Conservation (phyloP, 2,888 invertebrate genomes). For the Calliphora vomitoria region DNA sequence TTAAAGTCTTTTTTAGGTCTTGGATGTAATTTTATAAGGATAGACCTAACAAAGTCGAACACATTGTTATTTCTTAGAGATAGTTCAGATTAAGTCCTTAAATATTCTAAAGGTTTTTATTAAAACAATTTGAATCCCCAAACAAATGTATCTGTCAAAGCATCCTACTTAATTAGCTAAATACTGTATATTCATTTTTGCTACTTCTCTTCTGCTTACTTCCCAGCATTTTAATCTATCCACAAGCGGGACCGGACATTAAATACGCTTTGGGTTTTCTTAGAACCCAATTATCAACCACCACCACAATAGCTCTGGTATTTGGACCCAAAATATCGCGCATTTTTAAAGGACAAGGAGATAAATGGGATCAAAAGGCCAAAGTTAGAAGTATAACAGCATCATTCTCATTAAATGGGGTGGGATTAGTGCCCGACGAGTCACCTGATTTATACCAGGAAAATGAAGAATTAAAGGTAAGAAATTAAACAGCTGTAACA, state of each 20-base stretch:
- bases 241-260: slow-evolving; percentile 95
- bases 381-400: slow-evolving; percentile 93
- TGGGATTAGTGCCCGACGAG: slow-evolving; percentile 93
- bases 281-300: slow-evolving; percentile 95
- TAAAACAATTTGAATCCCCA: no score
- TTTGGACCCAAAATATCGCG: slow-evolving; percentile 89
- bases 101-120: no score
- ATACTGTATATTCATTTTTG: no score
- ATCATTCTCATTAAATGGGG: slow-evolving; percentile 93
- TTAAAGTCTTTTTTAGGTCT: no score
- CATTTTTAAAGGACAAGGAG: slow-evolving; percentile 93
- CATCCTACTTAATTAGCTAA: no score
- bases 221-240: slow-evolving; percentile 92
- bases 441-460: slow-evolving; percentile 94
- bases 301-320: slow-evolving; percentile 86
- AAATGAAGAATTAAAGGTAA: slow-evolving; percentile 95
- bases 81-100: no score
- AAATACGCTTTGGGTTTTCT: slow-evolving; percentile 96
- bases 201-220: no score
- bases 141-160: no score
- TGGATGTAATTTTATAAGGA: no score
- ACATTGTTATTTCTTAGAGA: no score
- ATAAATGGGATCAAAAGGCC: slow-evolving; percentile 95
- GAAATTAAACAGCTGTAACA: neutral
- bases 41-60: no score